These are phyloP conservation scores for Rhagoletis zephyria DNA, from an alignment of 1,140 invertebrate species.

Conservation along the genomic window DNA sequence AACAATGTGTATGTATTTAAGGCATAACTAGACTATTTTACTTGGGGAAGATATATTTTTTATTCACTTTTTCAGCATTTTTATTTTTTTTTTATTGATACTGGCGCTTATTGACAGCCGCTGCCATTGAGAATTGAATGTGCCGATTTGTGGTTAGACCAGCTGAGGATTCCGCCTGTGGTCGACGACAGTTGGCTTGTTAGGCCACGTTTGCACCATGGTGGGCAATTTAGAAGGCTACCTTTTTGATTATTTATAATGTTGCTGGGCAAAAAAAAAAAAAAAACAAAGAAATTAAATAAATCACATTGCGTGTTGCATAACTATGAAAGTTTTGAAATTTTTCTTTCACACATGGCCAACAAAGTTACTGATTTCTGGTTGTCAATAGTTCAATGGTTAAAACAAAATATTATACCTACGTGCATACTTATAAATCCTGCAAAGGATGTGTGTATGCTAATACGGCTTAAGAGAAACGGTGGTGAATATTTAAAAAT, in stretches of 20 bases:
- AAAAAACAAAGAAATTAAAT: slow-evolving; percentile 13
- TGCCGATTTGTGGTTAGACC: slow-evolving; percentile 46
- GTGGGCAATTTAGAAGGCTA: too few species aligned
- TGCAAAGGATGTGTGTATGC: too few species aligned
- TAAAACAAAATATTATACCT: background rate
- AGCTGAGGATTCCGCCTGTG: slow-evolving; percentile 28
- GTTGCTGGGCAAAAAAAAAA: background rate
- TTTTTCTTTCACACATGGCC: slow-evolving; percentile 35
- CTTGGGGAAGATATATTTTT: background rate
- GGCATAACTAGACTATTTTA: background rate
- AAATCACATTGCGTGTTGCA: slow-evolving; percentile 41
- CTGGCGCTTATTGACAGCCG: slow-evolving; percentile 8
- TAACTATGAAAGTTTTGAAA: slow-evolving; percentile 43
- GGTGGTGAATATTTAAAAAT: too few species aligned
- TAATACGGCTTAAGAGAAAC: too few species aligned
- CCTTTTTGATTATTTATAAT: slow-evolving; percentile 17
- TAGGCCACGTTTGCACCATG: background rate
- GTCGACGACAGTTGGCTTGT: slow-evolving; percentile 40
- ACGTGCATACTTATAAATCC: background rate
- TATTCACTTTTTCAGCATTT: slow-evolving; percentile 23
- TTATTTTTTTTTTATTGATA: background rate
- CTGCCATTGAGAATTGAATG: slow-evolving; percentile 38
- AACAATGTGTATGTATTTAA: background rate
- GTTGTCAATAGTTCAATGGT: slow-evolving; percentile 1
- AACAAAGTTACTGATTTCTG: slow-evolving; percentile 37